Percentiles rank a stretch among this genome's conserved stretches.
Evolutionary conservation across 2,888 invertebrate species (phyloP).

Genomic region (Chouioia cunea): DNA sequence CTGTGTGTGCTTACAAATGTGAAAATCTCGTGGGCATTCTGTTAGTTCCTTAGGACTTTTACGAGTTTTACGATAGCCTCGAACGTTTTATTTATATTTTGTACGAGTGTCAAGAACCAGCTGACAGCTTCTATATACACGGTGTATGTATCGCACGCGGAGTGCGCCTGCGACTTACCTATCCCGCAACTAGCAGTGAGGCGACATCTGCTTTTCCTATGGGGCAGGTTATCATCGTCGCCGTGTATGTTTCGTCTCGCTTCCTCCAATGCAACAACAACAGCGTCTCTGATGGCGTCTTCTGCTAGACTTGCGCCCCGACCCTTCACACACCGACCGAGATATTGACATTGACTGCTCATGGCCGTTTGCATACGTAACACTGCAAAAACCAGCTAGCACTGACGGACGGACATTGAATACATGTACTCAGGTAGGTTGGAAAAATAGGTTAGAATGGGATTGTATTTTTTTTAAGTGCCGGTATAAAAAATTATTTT

Average conservation of each 20-base stretch:
- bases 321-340: not conserved
- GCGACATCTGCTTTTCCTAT: conserved; percentile 34
- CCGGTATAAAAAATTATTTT: too few relatives aligned
- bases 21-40: too few relatives aligned
- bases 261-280: not conserved
- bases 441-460: too few relatives aligned
- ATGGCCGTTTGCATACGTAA: conserved; percentile 29
- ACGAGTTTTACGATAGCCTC: too few relatives aligned
- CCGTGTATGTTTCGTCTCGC: not conserved
- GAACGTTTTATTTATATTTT: too few relatives aligned
- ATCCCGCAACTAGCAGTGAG: conserved; percentile 5
- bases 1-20: too few relatives aligned
- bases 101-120: too few relatives aligned
- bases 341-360: conserved; percentile 41
- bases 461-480: too few relatives aligned
- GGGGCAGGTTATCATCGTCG: conserved; percentile 32
- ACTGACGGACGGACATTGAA: not conserved
- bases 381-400: not conserved
- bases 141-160: not conserved
- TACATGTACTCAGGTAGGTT: not conserved
- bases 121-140: too few relatives aligned
- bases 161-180: conserved; percentile 12
- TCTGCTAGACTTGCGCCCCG: not conserved
- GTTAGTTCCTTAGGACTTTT: too few relatives aligned
- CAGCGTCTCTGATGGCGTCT: not conserved